Conservation (phyloP, 2,888 invertebrate genomes). For the Slavum lentiscoides region DNA sequence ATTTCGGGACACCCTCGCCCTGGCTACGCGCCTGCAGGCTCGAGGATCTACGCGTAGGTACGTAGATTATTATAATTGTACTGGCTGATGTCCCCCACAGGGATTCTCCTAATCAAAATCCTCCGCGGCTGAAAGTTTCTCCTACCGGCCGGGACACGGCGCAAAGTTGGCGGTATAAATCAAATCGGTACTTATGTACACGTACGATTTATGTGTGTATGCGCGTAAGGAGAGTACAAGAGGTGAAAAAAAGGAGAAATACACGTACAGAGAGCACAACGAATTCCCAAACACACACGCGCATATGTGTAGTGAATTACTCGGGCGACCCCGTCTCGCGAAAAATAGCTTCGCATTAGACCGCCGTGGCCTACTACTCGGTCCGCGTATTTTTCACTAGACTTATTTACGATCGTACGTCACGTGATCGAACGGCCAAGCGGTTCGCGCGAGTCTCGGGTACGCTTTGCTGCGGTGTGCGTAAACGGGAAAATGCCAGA, state of each 20-base stretch:
- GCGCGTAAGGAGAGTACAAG: too few species aligned
- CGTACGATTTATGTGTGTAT: background rate
- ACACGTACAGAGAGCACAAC: background rate
- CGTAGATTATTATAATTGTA: background rate
- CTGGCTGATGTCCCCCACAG: background rate
- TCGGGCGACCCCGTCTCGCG: conserved; percentile 24
- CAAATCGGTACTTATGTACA: background rate
- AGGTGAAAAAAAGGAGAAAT: too few species aligned
- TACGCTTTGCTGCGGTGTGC: too few species aligned
- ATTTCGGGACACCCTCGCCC: too few species aligned
- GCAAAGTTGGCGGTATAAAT: conserved; percentile 27
- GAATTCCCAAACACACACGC: background rate
- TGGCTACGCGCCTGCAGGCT: too few species aligned
- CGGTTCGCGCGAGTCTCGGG: background rate
- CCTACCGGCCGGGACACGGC: background rate
- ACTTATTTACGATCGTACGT: conserved; percentile 46
- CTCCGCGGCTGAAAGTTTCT: conserved; percentile 16
- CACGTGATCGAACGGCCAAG: conserved; percentile 17
- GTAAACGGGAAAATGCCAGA: too few species aligned
- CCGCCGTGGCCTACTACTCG: too few species aligned
- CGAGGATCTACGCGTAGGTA: too few species aligned
- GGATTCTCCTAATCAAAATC: conserved; percentile 24
- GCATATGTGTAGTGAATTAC: background rate
- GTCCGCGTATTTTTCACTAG: conserved; percentile 10
- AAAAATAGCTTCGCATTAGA: conserved; percentile 38